Evolutionary conservation across 2,888 invertebrate genomes (phyloP), one percentile per base, ranked within the genome.

Genomic region (Siphonodentalium dalli): DNA sequence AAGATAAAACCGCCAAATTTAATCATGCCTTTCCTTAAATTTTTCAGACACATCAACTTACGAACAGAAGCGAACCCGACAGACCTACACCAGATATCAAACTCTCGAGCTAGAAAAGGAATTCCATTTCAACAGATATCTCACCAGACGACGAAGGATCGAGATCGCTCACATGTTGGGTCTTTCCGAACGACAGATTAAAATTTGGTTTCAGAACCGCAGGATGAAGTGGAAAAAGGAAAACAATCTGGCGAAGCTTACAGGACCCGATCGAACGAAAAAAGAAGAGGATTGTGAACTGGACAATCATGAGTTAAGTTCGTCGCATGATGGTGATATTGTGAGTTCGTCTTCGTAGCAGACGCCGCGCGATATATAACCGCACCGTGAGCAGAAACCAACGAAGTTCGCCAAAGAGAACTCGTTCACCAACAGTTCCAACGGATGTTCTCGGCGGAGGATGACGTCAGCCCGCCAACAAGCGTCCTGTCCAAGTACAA

Each of bases 61-160:
- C 28, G 73, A 95, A 86, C 88, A 94, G 85, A 96, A 96, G 86
- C 88, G 96, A 83, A 95, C 95, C 67, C 88, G 96, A 75, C 96
- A 96, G 85, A 96, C 96, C 70, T 96, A 96, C 85, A 96, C 96
- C 71, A 89, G 96, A 83, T 95, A 95, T 87, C 97, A 97, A 87
- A 97, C 96, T 52, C 87, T 97, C 82, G 96, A 96, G 86, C 86
- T 96, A 84, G 96, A 96, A 85, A 96, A 96, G 84, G 96, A 96
- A 86, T 96, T 96, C 87, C 96, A 96, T 86, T 96, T 93, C 87
- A 97, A 96, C 86, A 90, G 95, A 83, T 97, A 97, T 87, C 88
- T 97, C 85, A 96, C 96, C 81, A 88, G 97, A 84, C 88, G 97
- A 85, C 88, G 96, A 85, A 88, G 96, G 82, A 96, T 97, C 84